Base-by-base conservation (phyloP, 2,888 invertebrate genomes). In the Cyclophora albipunctata region DNA sequence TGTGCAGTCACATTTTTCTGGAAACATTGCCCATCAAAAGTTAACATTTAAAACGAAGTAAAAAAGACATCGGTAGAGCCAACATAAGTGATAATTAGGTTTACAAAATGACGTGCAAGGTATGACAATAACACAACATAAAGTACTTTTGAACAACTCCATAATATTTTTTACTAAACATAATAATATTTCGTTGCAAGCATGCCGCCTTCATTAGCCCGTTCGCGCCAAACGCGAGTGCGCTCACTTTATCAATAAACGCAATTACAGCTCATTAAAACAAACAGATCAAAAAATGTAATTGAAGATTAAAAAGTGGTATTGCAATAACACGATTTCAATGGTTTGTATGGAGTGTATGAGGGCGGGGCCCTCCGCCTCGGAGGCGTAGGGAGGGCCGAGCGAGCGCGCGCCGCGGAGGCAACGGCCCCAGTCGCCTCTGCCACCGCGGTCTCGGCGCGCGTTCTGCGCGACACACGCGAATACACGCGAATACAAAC, bases 361-460 rank as follows among this genome's bases (percentile, higher is more conserved):
- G 66, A 68, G 78, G 81, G 79, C 77, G 78, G 62, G 54, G 54
- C 51, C 71, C 78, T 60, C 76, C 81, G 81, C 81, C 83, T 71
- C 61, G 63, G 71, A 76, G 84, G 84, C 84, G 84, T 80, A 73
- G 84, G 84, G 85, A 84, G 86, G 85, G 75, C 73, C 76, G 63
- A 64, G 69, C 61, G 73, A 69, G 67, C 66, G 67, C 66, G 62
- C 56, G 50, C 64, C 60, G 80, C 78, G 73, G 84, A 83, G 82
- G 79, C 71, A 73, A 74, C 84, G 81, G 82, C 77, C 73, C 77
- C 84, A 88, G 87, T 88, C 76, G 83, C 73, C 73, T 63, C 74
- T 73, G 71, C 77, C 64, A 75, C 72, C 82, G 85, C 84, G 82
- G 66, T 67, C 73, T 63, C 59, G 67, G 60, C 81, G 86, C 87